Base-by-base conservation (phyloP, 2,888 invertebrate species). In the Xestia rhomboidea region DNA sequence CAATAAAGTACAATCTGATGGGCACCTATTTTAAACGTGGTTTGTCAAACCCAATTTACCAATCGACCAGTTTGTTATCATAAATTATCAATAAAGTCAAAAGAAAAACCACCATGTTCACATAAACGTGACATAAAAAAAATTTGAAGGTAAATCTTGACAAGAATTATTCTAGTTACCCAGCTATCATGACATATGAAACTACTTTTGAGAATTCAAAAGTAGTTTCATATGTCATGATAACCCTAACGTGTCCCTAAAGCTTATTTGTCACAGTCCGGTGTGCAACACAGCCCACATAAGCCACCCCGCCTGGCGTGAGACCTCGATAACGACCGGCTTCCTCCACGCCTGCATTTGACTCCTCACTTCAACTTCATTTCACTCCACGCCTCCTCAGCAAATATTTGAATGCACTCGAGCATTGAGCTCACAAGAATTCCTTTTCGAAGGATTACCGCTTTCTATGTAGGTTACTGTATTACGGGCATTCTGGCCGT, bases 381-480 rank as follows among this genome's bases (percentile, higher is more conserved):
- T 82, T 77, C 86, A 68, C 77, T 79, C 73, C 86, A 84, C 77
- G 71, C 85, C 71, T 75, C 82, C 82, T 80, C 76, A 73, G 74
- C 82, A 87, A 87, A 87, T 87, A 87, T 87, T 87, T 87, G 87
- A 83, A 87, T 87, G 84, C 86, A 86, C 73, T 84, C 71, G 75
- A 86, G 80, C 75, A 83, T 82, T 73, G 63, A 81, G 84, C 75
- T 69, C 67, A 63, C 66, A 80, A 74, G 78, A 87, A 87, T 87
- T 80, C 83, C 77, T 79, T 81, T 76, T 44, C 75, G 66, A 68
- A 79, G 77, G 82, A 79, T 85, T 79, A 82, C 69, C 62, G 38
- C 15, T 68, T 60, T 46, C 41, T 49, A 84, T 82, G 67, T 84
- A 75, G 70, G 87, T 87, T 76, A 79, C 63, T 80, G 34, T 86